A percentile compares a stretch with the other conserved stretches of the same genome.
phyloP scores from a whole-genome alignment of 37 sponge, comb jelly and placozoan species.

The Tethya wilhelma region DNA sequence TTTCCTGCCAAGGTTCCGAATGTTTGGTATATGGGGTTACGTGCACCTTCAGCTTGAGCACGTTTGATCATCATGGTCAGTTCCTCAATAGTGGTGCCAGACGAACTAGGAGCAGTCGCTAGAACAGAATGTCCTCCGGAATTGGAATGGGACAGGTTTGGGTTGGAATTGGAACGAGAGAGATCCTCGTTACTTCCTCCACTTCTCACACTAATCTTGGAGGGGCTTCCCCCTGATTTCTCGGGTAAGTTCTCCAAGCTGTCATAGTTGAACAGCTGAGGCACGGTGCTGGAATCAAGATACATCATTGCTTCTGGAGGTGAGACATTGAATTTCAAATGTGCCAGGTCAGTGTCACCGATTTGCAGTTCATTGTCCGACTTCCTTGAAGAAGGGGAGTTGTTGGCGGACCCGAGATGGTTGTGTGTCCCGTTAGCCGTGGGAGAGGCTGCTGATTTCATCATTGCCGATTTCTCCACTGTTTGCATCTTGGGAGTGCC shows the following conservation, averaged over 20 bases:
- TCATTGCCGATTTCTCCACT: not conserved
- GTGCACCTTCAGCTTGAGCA: not conserved
- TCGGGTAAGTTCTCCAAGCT: slow-evolving; percentile 31
- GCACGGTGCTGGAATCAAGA: slow-evolving; percentile 12
- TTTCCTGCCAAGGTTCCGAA: too few relatives aligned
- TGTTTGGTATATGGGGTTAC: too few relatives aligned
- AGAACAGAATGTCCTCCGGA: not conserved
- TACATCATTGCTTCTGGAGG: slow-evolving; percentile 28
- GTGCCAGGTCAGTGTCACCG: slow-evolving; percentile 41
- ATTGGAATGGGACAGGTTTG: not conserved
- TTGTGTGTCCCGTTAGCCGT: slow-evolving; percentile 9
- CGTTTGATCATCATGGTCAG: not conserved
- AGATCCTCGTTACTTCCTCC: not conserved
- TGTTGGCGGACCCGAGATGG: too few relatives aligned
- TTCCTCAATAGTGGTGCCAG: not conserved
- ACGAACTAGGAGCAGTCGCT: not conserved
- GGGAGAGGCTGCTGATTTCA: not conserved
- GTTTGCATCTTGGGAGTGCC: not conserved
- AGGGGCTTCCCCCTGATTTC: slow-evolving; percentile 4
- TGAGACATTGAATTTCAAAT: slow-evolving; percentile 51
- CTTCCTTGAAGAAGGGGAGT: not conserved
- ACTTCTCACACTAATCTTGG: not conserved
- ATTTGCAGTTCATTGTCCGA: slow-evolving; percentile 18
- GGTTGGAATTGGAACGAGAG: slow-evolving; percentile 5
- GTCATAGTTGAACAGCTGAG: slow-evolving; percentile 51